Percentiles rank a stretch among this genome's conserved stretches.
These are phyloP conservation scores for Copidosoma floridanum DNA, from an alignment of 1,140 invertebrate genomes.

Conservation along the genomic window DNA sequence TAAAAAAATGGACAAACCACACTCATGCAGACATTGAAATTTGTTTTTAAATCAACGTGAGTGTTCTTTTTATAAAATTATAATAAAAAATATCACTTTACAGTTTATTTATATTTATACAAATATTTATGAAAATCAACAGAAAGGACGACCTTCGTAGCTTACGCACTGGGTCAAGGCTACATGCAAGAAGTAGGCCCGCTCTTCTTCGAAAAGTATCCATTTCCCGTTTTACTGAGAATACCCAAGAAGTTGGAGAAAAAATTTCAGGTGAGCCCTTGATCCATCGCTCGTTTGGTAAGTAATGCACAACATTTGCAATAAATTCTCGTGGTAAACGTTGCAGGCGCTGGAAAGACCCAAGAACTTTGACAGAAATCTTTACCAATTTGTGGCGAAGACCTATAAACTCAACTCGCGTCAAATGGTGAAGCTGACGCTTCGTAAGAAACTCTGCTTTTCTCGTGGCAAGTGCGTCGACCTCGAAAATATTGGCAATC, in stretches of 20 bases:
- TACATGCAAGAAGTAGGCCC: conserved; percentile 1
- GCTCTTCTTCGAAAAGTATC: background rate
- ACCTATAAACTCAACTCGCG: conserved; percentile 22
- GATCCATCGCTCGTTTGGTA: too few relatives aligned
- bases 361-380: conserved; percentile 33
- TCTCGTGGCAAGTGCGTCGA: conserved; percentile 27
- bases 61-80: too few relatives aligned
- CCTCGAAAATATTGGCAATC: conserved; percentile 30
- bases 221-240: background rate
- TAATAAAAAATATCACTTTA: too few relatives aligned
- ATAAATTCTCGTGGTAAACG: too few relatives aligned
- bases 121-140: too few relatives aligned
- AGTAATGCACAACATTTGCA: too few relatives aligned
- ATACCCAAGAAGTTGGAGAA: background rate
- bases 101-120: too few relatives aligned
- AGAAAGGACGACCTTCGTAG: background rate
- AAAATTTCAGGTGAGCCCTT: conserved; percentile 11
- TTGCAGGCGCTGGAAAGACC: conserved; percentile 30
- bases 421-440: conserved; percentile 27
- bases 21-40: too few relatives aligned
- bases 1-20: too few relatives aligned
- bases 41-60: too few relatives aligned
- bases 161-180: background rate
- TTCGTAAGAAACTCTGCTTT: conserved; percentile 27
- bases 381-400: conserved; percentile 28